Conservation (phyloP, 2,113 vertebrate species). For the Colinus virginianus region DNA sequence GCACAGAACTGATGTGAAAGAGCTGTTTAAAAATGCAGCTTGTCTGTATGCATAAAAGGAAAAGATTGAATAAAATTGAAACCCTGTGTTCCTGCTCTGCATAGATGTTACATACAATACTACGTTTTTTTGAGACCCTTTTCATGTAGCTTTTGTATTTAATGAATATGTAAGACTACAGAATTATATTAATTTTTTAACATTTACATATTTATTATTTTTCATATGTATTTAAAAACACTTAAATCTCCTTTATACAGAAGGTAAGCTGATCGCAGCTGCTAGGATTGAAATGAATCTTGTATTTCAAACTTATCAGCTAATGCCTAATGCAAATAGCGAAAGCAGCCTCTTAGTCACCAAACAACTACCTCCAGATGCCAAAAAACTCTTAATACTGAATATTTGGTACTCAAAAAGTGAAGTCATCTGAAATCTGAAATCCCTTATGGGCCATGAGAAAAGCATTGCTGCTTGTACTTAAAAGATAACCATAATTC, state of each 20-base stretch:
- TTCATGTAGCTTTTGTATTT: neutral
- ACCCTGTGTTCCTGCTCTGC: neutral
- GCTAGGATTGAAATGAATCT: neutral
- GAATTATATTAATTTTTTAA: neutral
- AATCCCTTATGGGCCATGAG: neutral
- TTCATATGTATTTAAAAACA: neutral
- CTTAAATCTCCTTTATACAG: neutral
- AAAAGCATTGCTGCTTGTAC: neutral
- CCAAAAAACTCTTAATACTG: neutral
- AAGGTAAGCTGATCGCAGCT: neutral
- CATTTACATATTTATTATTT: neutral
- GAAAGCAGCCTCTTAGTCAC: neutral
- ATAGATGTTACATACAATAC: neutral
- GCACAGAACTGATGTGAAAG: neutral
- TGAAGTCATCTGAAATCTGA: neutral
- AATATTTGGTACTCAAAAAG: neutral
- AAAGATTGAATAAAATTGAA: neutral
- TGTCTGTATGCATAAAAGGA: neutral
- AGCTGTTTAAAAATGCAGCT: conserved; percentile 15
- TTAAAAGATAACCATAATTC: neutral
- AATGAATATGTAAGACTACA: neutral
- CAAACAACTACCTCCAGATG: neutral
- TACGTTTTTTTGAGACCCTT: neutral
- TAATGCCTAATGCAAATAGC: neutral
- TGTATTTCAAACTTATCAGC: neutral